A percentile compares a stretch with the other conserved stretches of the same genome.
Evolutionary conservation across 2,113 vertebrate species (phyloP).

Genomic region (Amazona guildingii): DNA sequence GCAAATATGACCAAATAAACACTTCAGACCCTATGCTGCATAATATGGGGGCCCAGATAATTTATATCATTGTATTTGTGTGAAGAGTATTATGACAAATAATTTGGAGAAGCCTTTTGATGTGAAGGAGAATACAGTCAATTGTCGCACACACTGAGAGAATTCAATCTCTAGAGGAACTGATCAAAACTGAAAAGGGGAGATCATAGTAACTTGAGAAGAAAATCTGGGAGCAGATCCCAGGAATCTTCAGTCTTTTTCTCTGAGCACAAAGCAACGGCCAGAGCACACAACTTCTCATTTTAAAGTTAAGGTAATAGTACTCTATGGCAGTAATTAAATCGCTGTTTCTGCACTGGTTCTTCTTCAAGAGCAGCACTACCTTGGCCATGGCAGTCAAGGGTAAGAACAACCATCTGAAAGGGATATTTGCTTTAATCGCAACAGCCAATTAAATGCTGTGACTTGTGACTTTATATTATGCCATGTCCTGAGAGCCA

Average conservation of each 20-base stretch:
- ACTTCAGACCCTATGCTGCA: not conserved
- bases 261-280: not conserved
- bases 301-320: not conserved
- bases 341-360: not conserved
- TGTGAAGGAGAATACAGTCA: not conserved
- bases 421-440: not conserved
- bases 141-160: not conserved
- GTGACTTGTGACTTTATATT: not conserved
- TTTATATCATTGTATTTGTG: accelerated
- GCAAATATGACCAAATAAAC: not conserved
- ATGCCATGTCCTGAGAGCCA: not conserved
- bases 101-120: not conserved
- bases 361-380: not conserved
- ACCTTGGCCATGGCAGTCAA: not conserved
- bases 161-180: not conserved
- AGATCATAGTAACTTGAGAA: not conserved
- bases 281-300: not conserved
- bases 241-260: not conserved
- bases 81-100: not conserved
- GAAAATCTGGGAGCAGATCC: not conserved
- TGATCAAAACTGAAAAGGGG: not conserved
- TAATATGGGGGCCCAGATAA: not conserved
- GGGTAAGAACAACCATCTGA: not conserved
- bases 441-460: not conserved
- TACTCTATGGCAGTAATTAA: not conserved